Evolutionary conservation across 2,888 invertebrate genomes (phyloP).

Genomic region (Dolichomitus sp.): DNA sequence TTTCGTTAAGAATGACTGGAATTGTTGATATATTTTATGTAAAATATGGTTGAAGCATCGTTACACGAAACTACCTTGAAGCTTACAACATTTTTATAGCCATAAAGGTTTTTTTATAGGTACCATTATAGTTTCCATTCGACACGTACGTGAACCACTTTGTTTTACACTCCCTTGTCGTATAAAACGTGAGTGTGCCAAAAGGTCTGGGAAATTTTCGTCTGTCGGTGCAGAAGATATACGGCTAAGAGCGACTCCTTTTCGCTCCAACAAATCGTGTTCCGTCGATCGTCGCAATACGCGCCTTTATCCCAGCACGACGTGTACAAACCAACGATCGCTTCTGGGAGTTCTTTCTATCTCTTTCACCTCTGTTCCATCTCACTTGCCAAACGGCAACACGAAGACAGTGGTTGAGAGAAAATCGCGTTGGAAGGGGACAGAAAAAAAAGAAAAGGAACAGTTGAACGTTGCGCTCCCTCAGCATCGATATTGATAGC

Average conservation of each 20-base stretch:
- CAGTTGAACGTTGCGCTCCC: constrained; percentile 3
- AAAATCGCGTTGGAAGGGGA: constrained; percentile 20
- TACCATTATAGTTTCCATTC: constrained; percentile 3
- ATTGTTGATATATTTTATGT: too few relatives aligned
- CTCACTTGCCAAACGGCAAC: constrained; percentile 28
- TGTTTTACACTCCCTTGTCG: constrained; percentile 14
- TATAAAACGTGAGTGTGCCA: constrained; percentile 6
- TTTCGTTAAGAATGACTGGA: background rate
- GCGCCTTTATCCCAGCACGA: constrained; percentile 42
- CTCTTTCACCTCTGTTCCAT: constrained; percentile 17
- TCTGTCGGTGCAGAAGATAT: constrained; percentile 31
- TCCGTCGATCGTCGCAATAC: constrained; percentile 55
- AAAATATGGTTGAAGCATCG: too few relatives aligned
- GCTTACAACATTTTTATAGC: too few relatives aligned
- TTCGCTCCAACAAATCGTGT: constrained; percentile 50
- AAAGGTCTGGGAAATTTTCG: constrained; percentile 30
- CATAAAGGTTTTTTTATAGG: background rate
- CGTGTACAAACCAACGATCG: constrained; percentile 43
- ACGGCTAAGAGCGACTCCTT: constrained; percentile 22
- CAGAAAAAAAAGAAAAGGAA: constrained; percentile 47
- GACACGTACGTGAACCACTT: constrained; percentile 14
- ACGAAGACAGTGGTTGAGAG: constrained; percentile 4
- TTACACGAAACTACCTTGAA: too few relatives aligned
- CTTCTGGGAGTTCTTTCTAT: constrained; percentile 34
- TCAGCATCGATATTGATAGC: constrained; percentile 63